Evolutionary conservation across 2,113 vertebrate species (phyloP), one percentile per base, ranked within the genome.

Genomic region (Sinocyclocheilus rhinocerous): DNA sequence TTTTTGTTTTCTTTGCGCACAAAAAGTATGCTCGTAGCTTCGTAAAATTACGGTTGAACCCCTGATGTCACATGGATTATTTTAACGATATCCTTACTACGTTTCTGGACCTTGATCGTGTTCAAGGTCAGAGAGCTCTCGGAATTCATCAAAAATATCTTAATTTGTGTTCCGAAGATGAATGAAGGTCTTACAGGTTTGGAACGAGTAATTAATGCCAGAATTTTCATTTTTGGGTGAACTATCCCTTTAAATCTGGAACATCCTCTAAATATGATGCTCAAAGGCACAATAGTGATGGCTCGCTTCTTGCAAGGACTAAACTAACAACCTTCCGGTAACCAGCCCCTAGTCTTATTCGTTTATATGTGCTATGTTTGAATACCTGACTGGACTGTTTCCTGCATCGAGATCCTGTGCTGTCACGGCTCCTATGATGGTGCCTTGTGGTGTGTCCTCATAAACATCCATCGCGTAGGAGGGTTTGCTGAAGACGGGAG

Each of bases 391-490:
- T 0, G 95, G 94, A 84, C 97, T 98, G 92, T 95, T 96, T 93
- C 97, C 96, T 90, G 96, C 95, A 45, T 99, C 98, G 0, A 99
- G 94, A 91, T 99, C 98, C 86, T 99, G 97, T 0, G 98, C 98
- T 0, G 98, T 99, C 72, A 99, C 98, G 0, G 98, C 97, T 0
- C 98, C 98, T 2, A 99, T 99, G 91, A 99, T 97, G 80, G 96
- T 98, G 6, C 97, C 98, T 0, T 96, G 94, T 0, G 97, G 97
- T 0, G 97, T 99, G 85, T 99, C 97, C 86, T 99, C 98, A 2
- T 97, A 97, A 42, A 99, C 98, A 88, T 99, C 97, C 98, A 99
- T 99, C 24, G 95, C 95, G 89, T 99, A 99, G 24, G 92, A 78
- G 0, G 95, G 95, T 90, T 96, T 98, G 94, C 96, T 98, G 92